Conservation (phyloP, 2,113 vertebrate species). For the Dinomys branickii region DNA sequence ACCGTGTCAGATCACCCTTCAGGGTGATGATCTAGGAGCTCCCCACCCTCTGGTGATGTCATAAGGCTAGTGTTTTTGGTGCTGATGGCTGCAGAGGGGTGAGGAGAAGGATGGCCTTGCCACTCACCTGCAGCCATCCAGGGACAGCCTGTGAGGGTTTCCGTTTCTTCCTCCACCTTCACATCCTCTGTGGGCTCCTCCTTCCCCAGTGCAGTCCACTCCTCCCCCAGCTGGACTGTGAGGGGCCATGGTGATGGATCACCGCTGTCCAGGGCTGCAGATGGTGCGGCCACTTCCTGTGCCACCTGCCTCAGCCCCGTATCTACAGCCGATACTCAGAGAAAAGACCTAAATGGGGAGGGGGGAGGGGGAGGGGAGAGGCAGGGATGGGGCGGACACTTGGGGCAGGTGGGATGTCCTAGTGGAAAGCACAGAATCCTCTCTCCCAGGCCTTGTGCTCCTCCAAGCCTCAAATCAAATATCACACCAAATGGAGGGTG, state of each 20-base stretch:
- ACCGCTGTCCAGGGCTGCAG: background rate
- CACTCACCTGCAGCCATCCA: background rate
- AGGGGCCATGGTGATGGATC: background rate
- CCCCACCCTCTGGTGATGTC: background rate
- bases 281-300: fast-evolving
- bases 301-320: background rate
- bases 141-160: no score
- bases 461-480: background rate
- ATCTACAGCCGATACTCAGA: fast-evolving
- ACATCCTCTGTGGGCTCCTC: fast-evolving
- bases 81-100: fast-evolving
- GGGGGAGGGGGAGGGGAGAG: background rate
- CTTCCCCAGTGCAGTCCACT: background rate
- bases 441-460: background rate
- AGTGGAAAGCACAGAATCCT: background rate
- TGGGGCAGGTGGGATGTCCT: background rate
- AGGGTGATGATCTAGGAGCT: background rate
- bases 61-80: background rate
- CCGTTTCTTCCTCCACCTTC: fast-evolving
- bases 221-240: background rate
- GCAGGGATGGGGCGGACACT: background rate
- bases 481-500: no score
- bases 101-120: background rate
- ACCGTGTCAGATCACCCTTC: background rate
- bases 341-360: background rate